Base-by-base conservation (phyloP, 2,113 vertebrate genomes). In the Platichthys flesus region DNA sequence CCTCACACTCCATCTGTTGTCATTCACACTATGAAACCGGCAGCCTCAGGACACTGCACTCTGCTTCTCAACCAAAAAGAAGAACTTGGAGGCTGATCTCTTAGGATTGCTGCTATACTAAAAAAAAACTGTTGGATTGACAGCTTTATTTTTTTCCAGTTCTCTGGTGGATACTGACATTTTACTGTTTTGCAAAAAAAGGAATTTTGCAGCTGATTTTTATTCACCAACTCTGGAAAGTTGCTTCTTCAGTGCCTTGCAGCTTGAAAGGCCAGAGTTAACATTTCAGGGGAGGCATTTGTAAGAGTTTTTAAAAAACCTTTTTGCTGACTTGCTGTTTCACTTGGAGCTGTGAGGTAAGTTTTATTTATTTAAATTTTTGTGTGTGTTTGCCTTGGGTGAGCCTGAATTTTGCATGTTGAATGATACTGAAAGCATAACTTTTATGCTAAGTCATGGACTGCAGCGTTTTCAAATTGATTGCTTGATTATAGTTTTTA, bases 1-100 rank as follows among this genome's bases (percentile, higher is more conserved):
- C 57, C 35, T 82, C 65, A 42, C 68, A 28, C 85, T 89, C 82
- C 82, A 86, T 90, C 87, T 90, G 85, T 65, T 77, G 66, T 76
- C 76, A 89, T 72, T 90, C 85, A 75, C 77, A 78, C 70, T 56
- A 63, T 49, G 79, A 13, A 82, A 66, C 60, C 72, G 71, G 65
- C 72, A 71, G 77, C 83, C 8, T 73, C 69, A 68, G 85, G 85
- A 83, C 76, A 63, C 66, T 37, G 21, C 74, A 49, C 57, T 76
- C 24, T 75, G 71, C 66, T 31, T 47, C 67, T 70, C 68, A 42
- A 67, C 72, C 82, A 86, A 67, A 75, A 66, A 52, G 60, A 24
- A 77, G 67, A 81, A 62, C 62, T 40, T 47, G 40, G 59, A 31
- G 63, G 18, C 52, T 67, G 21, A 55, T 24, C 40, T 51, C 20